phyloP scores from a whole-genome alignment of 2,797 vertebrate species.

The Sebastes steindachneri region DNA sequence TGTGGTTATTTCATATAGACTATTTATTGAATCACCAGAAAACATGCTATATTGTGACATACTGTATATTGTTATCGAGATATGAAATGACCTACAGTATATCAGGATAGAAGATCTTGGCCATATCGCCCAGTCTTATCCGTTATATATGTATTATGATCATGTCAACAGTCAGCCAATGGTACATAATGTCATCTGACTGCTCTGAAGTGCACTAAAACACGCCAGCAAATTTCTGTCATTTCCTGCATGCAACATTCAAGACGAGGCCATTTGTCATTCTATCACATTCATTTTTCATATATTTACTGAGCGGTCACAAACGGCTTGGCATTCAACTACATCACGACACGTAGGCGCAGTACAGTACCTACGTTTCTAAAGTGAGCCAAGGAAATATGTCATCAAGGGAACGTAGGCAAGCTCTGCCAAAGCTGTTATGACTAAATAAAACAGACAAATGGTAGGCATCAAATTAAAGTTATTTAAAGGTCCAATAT shows the following conservation, averaged over 20 bases:
- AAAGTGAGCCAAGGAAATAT: not conserved
- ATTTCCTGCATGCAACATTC: constrained; percentile 68
- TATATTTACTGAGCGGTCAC: constrained; percentile 35
- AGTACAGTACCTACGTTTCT: constrained; percentile 4
- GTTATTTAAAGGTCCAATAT: not conserved
- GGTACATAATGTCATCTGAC: constrained; percentile 45
- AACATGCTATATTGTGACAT: no score
- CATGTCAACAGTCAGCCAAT: constrained; percentile 29
- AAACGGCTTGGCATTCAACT: constrained; percentile 30
- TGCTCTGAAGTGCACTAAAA: constrained; percentile 48
- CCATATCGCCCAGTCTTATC: no score
- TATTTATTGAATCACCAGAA: no score
- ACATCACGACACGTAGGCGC: not conserved
- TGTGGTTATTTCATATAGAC: no score
- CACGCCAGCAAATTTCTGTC: constrained; percentile 42
- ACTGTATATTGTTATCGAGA: no score
- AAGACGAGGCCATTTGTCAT: constrained; percentile 63
- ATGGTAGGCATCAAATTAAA: not conserved
- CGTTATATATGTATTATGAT: not conserved
- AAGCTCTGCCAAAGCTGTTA: not conserved
- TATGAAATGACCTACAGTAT: no score
- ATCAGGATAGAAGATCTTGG: no score
- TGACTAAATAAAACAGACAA: not conserved
- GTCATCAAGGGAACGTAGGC: not conserved
- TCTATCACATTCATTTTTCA: constrained; percentile 70